Percentiles rank a stretch among this genome's conserved stretches.
phyloP scores from a whole-genome alignment of 1,140 invertebrate species.

The Dendroctonus valens region DNA sequence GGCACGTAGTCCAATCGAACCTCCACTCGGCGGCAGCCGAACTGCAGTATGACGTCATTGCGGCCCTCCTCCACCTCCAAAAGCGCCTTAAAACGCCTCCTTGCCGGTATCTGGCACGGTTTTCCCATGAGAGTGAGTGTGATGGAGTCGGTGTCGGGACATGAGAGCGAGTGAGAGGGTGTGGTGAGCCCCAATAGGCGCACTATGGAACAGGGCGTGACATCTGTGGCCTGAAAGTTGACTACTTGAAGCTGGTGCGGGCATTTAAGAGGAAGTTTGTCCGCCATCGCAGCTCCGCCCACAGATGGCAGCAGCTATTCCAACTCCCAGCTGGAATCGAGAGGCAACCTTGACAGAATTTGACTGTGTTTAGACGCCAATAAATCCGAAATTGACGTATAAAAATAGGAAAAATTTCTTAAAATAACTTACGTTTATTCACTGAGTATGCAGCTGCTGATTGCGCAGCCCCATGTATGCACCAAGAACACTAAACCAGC shows the following conservation, averaged over 20 bases:
- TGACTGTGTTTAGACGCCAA: no score
- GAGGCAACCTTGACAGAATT: no score
- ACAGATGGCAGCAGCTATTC: neutral
- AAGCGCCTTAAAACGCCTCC: slow-evolving; percentile 40
- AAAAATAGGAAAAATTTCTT: no score
- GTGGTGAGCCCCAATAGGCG: slow-evolving; percentile 30
- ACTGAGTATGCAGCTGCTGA: no score
- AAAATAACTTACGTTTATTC: no score
- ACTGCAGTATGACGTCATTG: slow-evolving; percentile 41
- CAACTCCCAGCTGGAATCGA: neutral
- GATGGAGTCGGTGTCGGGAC: no score
- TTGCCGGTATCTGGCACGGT: no score
- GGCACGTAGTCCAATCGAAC: slow-evolving; percentile 32
- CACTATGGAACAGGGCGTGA: slow-evolving; percentile 33
- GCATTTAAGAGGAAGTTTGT: neutral
- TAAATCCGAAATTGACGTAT: no score
- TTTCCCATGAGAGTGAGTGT: no score
- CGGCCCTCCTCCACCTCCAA: slow-evolving; percentile 39
- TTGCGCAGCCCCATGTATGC: no score
- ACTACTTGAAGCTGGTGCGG: slow-evolving; percentile 27
- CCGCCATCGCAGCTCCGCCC: neutral
- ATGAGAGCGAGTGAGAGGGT: neutral
- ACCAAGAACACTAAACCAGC: no score
- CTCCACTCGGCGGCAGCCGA: slow-evolving; percentile 33
- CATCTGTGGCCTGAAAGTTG: slow-evolving; percentile 36